Evolutionary conservation across 2,113 vertebrate species (phyloP).

Genomic region (Corvus hawaiiensis): DNA sequence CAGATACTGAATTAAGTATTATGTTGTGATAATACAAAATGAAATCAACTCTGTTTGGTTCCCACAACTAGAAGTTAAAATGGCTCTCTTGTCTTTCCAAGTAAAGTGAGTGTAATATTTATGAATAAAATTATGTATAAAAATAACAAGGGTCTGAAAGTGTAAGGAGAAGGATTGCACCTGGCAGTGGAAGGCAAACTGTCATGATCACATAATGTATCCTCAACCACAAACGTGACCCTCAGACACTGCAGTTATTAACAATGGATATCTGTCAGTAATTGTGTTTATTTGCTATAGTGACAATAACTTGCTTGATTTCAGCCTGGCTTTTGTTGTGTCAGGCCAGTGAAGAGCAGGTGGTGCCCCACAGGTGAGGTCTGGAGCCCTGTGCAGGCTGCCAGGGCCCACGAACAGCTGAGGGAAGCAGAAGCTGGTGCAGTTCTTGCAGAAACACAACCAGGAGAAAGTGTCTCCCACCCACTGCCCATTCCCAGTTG

Average conservation of each 20-base stretch:
- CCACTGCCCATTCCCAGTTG: background rate
- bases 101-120: background rate
- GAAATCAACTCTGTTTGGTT: background rate
- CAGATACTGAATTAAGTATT: background rate
- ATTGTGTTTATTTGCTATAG: background rate
- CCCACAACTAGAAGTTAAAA: background rate
- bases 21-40: background rate
- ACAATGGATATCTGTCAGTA: background rate
- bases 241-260: background rate
- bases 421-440: background rate
- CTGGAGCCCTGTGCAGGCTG: background rate
- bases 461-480: background rate
- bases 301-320: background rate
- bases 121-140: background rate
- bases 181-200: background rate
- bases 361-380: background rate
- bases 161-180: background rate
- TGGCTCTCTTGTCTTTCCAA: background rate
- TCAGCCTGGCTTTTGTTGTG: background rate
- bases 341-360: background rate
- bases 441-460: background rate
- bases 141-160: background rate
- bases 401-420: background rate
- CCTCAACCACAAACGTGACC: background rate
- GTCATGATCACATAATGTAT: accelerated